A percentile compares a stretch with the other conserved stretches of the same genome.
phyloP scores from a whole-genome alignment of 2,888 invertebrate species.

The Odontocerum albicorne region DNA sequence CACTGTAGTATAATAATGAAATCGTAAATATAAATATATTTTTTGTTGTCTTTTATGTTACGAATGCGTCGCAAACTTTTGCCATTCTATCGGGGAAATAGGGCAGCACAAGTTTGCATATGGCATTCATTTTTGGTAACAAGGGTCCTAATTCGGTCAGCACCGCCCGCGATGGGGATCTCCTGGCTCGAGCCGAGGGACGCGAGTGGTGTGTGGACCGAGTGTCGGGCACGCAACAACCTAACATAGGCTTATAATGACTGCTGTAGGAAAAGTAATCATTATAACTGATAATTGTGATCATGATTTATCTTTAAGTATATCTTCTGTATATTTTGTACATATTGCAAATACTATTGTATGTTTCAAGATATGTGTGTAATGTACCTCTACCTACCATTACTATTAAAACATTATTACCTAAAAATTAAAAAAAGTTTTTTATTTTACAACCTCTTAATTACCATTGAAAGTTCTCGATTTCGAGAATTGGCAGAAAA shows the following conservation, averaged over 20 bases:
- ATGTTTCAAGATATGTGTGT: slow-evolving; percentile 61
- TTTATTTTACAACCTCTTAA: slow-evolving; percentile 22
- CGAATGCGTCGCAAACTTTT: slow-evolving; percentile 29
- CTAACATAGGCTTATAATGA: slow-evolving; percentile 26
- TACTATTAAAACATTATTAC: slow-evolving; percentile 63
- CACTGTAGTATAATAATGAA: not conserved
- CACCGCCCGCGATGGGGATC: slow-evolving; percentile 45
- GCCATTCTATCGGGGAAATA: slow-evolving; percentile 6
- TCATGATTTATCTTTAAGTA: slow-evolving; percentile 35
- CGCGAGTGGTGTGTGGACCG: not conserved
- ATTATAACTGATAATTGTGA: slow-evolving; percentile 36
- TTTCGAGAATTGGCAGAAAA: too few relatives aligned
- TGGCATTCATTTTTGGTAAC: slow-evolving; percentile 23
- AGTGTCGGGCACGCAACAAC: not conserved
- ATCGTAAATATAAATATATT: too few relatives aligned
- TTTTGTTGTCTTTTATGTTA: slow-evolving; percentile 15
- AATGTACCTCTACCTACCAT: slow-evolving; percentile 63
- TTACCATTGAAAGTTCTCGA: too few relatives aligned
- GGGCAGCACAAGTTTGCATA: slow-evolving; percentile 39
- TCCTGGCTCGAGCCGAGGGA: slow-evolving; percentile 5
- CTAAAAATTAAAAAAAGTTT: slow-evolving; percentile 44
- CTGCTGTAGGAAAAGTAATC: slow-evolving; percentile 29
- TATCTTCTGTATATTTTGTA: slow-evolving; percentile 57
- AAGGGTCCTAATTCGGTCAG: too few relatives aligned
- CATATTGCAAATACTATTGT: slow-evolving; percentile 62